Base-by-base conservation (phyloP, 1,140 invertebrate species). In the Bicyclus anynana region DNA sequence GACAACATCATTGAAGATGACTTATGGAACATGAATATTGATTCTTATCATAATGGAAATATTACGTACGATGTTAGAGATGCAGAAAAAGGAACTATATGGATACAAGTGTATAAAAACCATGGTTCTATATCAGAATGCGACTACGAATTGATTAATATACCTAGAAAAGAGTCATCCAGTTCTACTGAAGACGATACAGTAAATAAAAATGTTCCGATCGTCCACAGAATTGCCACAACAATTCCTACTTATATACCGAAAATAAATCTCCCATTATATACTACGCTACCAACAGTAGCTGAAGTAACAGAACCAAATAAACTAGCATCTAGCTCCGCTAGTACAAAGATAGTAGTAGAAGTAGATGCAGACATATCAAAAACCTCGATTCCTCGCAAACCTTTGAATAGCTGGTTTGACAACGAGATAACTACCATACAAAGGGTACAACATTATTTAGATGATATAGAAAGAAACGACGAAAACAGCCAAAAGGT, bases 41-140 rank as follows among this genome's bases (percentile, higher is more conserved):
- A 16, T 20, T 35, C 23, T 35, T 4, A n/a, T n/a, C n/a, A 18
- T 5, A 21, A n/a, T 42, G 21, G 12, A 5, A 33, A 57, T 16
- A 20, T 57, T 29, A 17, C 38, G 10, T 67, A 59, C 35, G 46
- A 65, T 21, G 44, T 61, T 29, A 69, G 18, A 17, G 62, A 74
- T 13, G 42, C 14, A 9, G 65, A 76, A 21, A 73, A 76, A 53
- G 65, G 53, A 6, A 75, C 69, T 10, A 59, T 80, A 44, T 79
- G 70, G 65, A 79, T 85, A 57, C 84, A 80, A 62, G 80, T 79
- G 1, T 79, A 67, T 44, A 78, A 74, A 69, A 84, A 82, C 50
- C 74, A 66, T 42, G 58, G 62, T 49, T 26, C 67, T n/a, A 56
- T 78, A 26, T 44, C 61, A 12, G 75, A 80, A 29, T 59, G 67